Conservation (phyloP, 2,888 invertebrate genomes). For the Macaria liturata region DNA sequence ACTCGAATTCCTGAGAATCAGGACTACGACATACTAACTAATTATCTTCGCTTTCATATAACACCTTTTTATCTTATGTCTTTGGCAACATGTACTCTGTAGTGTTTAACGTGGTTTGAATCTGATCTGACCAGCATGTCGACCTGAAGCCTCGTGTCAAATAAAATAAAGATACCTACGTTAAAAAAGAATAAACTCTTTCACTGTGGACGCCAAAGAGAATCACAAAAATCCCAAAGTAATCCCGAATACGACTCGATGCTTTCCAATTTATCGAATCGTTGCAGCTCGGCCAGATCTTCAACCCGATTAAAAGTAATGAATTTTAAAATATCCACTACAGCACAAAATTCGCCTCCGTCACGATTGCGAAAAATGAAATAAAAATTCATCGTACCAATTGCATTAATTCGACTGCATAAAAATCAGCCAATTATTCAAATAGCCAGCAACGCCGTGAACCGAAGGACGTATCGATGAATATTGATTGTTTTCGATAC, state of each 20-base stretch:
- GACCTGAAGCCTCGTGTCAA: too few relatives aligned
- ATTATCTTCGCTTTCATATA: too few relatives aligned
- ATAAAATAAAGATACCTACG: too few relatives aligned
- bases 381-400: slow-evolving; percentile 68
- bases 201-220: too few relatives aligned
- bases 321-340: slow-evolving; percentile 33
- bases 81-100: too few relatives aligned
- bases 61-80: too few relatives aligned
- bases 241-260: slow-evolving; percentile 2
- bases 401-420: slow-evolving; percentile 80
- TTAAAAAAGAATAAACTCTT: too few relatives aligned
- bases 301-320: slow-evolving; percentile 34
- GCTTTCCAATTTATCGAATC: slow-evolving; percentile 18
- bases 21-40: too few relatives aligned
- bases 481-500: slow-evolving; percentile 75
- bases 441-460: slow-evolving; percentile 66
- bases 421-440: slow-evolving; percentile 83
- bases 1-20: too few relatives aligned
- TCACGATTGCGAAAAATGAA: slow-evolving; percentile 53
- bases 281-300: slow-evolving; percentile 32
- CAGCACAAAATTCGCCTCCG: slow-evolving; percentile 39
- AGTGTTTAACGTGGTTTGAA: too few relatives aligned
- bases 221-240: too few relatives aligned
- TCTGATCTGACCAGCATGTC: too few relatives aligned
- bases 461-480: slow-evolving; percentile 75